Base-by-base conservation (phyloP, 1,140 invertebrate genomes). In the Cyclargus thomasi region DNA sequence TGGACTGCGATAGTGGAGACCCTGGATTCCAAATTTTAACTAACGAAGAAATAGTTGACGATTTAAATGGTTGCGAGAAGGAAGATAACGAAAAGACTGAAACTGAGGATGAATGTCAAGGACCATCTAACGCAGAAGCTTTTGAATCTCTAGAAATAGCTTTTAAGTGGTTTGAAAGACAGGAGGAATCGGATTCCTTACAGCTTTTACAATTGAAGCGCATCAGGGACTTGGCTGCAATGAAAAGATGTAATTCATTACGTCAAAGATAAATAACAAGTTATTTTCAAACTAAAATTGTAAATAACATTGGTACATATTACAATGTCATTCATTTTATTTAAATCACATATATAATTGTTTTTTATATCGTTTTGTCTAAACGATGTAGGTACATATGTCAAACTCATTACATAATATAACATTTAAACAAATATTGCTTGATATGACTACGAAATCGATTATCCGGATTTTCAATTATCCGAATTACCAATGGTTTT, bases 141-240 rank as follows among this genome's bases (percentile, higher is more conserved):
- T 69, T 68, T 68, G 59, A 72, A 62, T 65, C 70, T 67, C 70
- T 72, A 68, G 23, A 35, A 10, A 18, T 63, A 10, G 62, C 62
- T 63, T 36, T 63, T 63, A 63, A 36, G n/a, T 63, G 69, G 68
- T 71, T 70, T 72, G 69, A 74, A 70, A 74, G 67, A 74, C 69
- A 70, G 63, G 64, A 67, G 2, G 65, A 71, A 72, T 68, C 67
- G 17, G 67, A 67, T 66, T 36, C 68, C 47, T 63, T 74, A 69
- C 65, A 73, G 64, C n/a, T 74, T 74, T 63, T 75, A 74, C 71
- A 68, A 70, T 70, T 78, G 64, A 74, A 71, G 67, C 64, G 71
- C 65, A 78, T 76, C 69, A 70, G 63, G 66, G 71, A 79, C 69
- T 71, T 74, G 67, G 74, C 72, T 16, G 74, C 71, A 63, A 69